These are phyloP conservation scores for Acrobasis repandana DNA, from an alignment of 2,888 invertebrate species.

Conservation along the genomic window DNA sequence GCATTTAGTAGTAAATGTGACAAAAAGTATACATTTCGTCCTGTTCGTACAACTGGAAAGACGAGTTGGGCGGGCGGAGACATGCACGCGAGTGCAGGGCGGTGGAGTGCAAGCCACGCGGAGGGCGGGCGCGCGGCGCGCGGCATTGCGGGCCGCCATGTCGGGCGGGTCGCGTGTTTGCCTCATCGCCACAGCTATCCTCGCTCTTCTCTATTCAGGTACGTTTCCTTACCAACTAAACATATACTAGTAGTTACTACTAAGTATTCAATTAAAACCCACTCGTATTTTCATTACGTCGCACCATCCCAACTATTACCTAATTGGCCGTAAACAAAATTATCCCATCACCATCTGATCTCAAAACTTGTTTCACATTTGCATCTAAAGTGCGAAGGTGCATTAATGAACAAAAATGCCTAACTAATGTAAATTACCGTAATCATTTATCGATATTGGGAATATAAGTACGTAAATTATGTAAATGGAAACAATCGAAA, in stretches of 20 bases:
- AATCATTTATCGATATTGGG: background rate
- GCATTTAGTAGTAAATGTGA: background rate
- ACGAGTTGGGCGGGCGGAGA: conserved; percentile 29
- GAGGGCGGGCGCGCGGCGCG: conserved; percentile 42
- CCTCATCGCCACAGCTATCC: conserved; percentile 59
- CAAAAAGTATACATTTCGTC: background rate
- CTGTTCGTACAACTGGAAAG: background rate
- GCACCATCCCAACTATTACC: background rate
- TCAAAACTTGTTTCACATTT: conserved; percentile 18
- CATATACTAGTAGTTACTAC: conserved; percentile 2
- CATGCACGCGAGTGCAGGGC: conserved; percentile 37
- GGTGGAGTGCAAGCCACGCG: conserved; percentile 34
- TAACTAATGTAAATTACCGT: conserved; percentile 10
- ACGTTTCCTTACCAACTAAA: conserved; percentile 33
- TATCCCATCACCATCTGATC: conserved; percentile 4
- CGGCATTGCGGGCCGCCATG: conserved; percentile 78
- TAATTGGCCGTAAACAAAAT: background rate
- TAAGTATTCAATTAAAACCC: background rate
- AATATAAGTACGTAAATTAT: conserved; percentile 15
- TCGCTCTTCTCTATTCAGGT: conserved; percentile 76
- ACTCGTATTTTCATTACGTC: background rate
- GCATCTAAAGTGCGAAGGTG: conserved; percentile 14
- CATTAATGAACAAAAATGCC: conserved; percentile 14
- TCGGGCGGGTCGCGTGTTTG: conserved; percentile 71
- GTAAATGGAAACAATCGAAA: conserved; percentile 6